Evolutionary conservation across 2,888 invertebrate genomes (phyloP).

Genomic region (Globia sparganii): DNA sequence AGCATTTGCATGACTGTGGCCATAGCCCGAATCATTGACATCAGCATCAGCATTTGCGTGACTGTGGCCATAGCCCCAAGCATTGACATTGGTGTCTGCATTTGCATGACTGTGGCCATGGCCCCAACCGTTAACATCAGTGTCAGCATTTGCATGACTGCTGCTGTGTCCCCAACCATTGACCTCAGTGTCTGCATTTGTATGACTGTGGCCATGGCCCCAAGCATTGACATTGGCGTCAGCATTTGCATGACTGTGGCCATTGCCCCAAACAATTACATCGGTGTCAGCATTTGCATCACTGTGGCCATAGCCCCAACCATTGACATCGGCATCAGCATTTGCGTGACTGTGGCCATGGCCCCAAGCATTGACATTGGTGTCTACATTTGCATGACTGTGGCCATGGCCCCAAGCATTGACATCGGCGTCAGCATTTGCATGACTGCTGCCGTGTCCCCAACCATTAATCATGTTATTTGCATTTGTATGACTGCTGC

Average conservation of each 20-base stretch:
- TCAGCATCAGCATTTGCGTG: not conserved
- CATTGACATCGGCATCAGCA: accelerated
- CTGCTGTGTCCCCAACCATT: not conserved
- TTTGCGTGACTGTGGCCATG: not conserved
- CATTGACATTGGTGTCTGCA: not conserved
- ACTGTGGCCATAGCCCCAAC: accelerated
- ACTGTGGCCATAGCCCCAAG: not conserved
- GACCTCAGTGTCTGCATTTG: not conserved
- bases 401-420: not conserved
- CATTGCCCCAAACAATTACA: no score
- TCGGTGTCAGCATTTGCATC: not conserved
- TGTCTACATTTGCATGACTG: not conserved
- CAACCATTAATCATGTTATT: not conserved
- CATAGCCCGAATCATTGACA: accelerated
- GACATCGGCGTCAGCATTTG: accelerated
- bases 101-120: not conserved
- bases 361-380: not conserved
- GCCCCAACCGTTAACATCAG: not conserved
- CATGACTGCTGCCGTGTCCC: not conserved
- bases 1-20: not conserved
- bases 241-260: not conserved
- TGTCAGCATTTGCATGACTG: not conserved
- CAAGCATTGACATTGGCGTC: not conserved
- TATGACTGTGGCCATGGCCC: not conserved
- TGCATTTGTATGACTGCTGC: not conserved